A percentile compares a stretch with the other conserved stretches of the same genome.
Conservation (phyloP, 2,113 vertebrate genomes). For the Coregonus clupeaformis region DNA sequence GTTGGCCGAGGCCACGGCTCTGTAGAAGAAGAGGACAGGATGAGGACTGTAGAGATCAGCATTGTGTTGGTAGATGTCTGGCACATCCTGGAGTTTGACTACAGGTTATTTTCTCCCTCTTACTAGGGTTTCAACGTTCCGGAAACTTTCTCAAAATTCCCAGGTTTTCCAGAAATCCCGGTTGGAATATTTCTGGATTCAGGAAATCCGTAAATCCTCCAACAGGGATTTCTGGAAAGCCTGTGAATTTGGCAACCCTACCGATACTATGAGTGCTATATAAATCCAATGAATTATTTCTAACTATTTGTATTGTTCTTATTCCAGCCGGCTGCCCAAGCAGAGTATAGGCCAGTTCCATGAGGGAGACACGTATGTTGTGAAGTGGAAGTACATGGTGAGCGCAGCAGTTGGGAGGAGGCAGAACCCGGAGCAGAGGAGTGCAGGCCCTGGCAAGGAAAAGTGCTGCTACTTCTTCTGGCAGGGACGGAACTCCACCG, state of each 20-base stretch:
- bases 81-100: conserved; percentile 98
- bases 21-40: conserved; percentile 81
- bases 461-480: conserved; percentile 97
- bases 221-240: no score
- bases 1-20: conserved; percentile 88
- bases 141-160: no score
- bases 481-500: conserved; percentile 92
- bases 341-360: conserved; percentile 99
- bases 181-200: no score
- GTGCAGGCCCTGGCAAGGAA: conserved; percentile 83
- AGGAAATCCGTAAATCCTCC: no score
- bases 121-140: no score
- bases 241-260: no score
- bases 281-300: no score
- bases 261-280: no score
- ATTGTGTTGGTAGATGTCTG: conserved; percentile 89
- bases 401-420: conserved; percentile 92
- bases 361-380: conserved; percentile 94
- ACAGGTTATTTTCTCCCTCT: conserved; percentile 40
- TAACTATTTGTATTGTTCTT: no score
- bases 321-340: conserved; percentile 84
- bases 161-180: no score
- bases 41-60: conserved; percentile 85
- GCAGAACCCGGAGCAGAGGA: conserved; percentile 85
- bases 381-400: conserved; percentile 97